Percentiles rank a stretch among this genome's conserved stretches.
phyloP scores from a whole-genome alignment of 2,113 vertebrate species.

The Hipposideros armiger region DNA sequence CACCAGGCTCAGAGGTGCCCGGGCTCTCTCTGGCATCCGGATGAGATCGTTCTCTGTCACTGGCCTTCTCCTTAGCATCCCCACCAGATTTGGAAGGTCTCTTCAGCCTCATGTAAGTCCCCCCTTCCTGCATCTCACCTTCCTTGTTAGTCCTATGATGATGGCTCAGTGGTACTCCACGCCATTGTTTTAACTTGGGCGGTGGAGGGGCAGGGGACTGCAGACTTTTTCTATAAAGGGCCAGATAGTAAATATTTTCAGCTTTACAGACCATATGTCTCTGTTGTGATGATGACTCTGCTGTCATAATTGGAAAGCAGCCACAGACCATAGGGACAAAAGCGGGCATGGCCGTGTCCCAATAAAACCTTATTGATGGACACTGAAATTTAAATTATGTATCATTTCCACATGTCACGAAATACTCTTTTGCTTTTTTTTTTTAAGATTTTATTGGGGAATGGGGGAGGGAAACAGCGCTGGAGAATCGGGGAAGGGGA shows the following conservation, averaged over 20 bases:
- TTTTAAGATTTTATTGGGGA: no score
- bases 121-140: neutral
- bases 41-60: neutral
- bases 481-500: no score
- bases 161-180: neutral
- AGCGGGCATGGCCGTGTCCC: neutral
- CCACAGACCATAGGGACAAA: no score
- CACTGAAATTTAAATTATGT: neutral
- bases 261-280: neutral
- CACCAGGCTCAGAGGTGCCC: neutral
- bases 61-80: conserved; percentile 70
- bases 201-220: neutral
- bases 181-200: neutral
- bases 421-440: neutral
- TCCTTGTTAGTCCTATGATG: neutral
- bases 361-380: no score
- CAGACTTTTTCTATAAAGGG: neutral
- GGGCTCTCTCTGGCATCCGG: neutral
- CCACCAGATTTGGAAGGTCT: conserved; percentile 95
- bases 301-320: neutral
- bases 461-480: no score
- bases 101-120: conserved; percentile 96
- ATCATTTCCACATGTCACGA: neutral
- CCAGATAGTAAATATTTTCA: neutral
- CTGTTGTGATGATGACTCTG: neutral